Conservation (phyloP, 1,140 invertebrate genomes). For the Cherax quadricarinatus region DNA sequence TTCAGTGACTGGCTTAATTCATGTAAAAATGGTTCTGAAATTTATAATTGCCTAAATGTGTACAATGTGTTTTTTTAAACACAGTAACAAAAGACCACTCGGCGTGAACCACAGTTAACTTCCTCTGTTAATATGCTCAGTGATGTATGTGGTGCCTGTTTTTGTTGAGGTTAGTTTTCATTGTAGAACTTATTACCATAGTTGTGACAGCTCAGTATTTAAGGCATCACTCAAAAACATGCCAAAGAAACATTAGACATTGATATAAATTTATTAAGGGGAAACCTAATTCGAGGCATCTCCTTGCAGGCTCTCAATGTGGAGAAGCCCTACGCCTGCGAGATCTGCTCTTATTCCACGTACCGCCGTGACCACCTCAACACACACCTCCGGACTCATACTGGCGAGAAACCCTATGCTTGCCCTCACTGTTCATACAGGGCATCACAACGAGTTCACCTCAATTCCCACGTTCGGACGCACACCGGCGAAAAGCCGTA, state of each 20-base stretch:
- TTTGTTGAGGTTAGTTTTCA: background rate
- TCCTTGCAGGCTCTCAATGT: slow-evolving; percentile 94
- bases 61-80: background rate
- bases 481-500: slow-evolving; percentile 98
- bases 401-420: slow-evolving; percentile 97
- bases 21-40: background rate
- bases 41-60: background rate
- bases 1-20: background rate
- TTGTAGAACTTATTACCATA: background rate
- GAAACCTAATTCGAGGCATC: slow-evolving; percentile 82
- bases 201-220: background rate
- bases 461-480: slow-evolving; percentile 85
- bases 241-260: background rate
- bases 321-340: slow-evolving; percentile 97
- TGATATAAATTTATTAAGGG: slow-evolving; percentile 76
- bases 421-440: slow-evolving; percentile 79
- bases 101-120: background rate
- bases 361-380: slow-evolving; percentile 70
- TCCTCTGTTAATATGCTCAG: background rate
- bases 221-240: background rate
- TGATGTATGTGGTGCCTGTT: background rate
- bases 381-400: slow-evolving; percentile 94
- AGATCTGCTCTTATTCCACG: slow-evolving; percentile 85
- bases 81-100: background rate
- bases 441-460: slow-evolving; percentile 60